These are phyloP conservation scores for Aplocera efformata DNA, from an alignment of 2,888 invertebrate genomes.

Conservation along the genomic window DNA sequence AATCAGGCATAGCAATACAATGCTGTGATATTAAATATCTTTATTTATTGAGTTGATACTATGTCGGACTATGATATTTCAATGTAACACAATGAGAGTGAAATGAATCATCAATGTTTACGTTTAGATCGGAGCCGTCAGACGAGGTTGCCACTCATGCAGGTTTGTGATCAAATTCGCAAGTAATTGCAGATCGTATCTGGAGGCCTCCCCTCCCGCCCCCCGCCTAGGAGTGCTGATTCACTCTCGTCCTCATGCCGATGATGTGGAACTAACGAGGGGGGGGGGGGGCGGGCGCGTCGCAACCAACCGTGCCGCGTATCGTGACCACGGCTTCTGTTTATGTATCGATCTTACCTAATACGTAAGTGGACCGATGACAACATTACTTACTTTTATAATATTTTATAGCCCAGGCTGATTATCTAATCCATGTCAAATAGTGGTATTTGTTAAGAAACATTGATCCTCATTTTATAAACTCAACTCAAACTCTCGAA, in stretches of 20 bases:
- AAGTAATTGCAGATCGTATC: constrained; percentile 29
- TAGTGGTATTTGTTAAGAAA: no score
- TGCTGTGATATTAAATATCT: constrained; percentile 10
- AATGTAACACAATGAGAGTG: constrained; percentile 20
- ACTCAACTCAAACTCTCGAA: no score
- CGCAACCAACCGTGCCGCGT: constrained; percentile 50
- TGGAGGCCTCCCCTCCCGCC: no score
- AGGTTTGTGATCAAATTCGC: constrained; percentile 24
- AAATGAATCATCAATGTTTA: constrained; percentile 31
- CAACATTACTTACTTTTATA: constrained; percentile 24
- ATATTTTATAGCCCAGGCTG: constrained; percentile 21
- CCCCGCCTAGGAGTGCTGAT: no score
- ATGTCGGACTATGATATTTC: constrained; percentile 10
- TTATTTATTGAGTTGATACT: constrained; percentile 15
- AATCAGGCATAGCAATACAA: constrained; percentile 6
- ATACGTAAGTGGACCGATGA: constrained; percentile 30
- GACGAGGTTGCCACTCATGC: constrained; percentile 12
- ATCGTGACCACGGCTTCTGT: constrained; percentile 55
- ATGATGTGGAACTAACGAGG: constrained; percentile 57
- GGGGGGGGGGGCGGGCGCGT: constrained; percentile 29
- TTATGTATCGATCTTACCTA: constrained; percentile 39
- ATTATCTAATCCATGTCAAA: constrained; percentile 20
- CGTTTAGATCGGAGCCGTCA: constrained; percentile 9
- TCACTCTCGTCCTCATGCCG: constrained; percentile 63
- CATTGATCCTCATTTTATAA: no score